Evolutionary conservation across 2,113 vertebrate genomes (phyloP).

Genomic region (Xenopus tropicalis): UCB_Xtro_10.0 CM004445.2:76939501-76940000

Average conservation of each 20-base stretch:
- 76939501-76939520: conserved; percentile 92
- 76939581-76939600: background rate
- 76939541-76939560: conserved; percentile 34
- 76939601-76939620: conserved; percentile 70
- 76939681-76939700: conserved; percentile 95
- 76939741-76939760: background rate
- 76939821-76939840: no score
- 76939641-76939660: conserved; percentile 95
- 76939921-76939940: no score
- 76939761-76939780: background rate
- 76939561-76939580: background rate
- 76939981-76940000: no score
- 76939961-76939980: no score
- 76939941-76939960: no score
- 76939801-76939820: no score
- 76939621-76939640: conserved; percentile 89
- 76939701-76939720: conserved; percentile 70
- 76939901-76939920: background rate
- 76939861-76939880: no score
- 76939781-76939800: background rate
- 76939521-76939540: conserved; percentile 92
- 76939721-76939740: background rate
- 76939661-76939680: conserved; percentile 86
- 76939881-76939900: no score
- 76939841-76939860: no score